These are phyloP conservation scores for Cricetomys ansorgei DNA, from an alignment of 2,113 vertebrate genomes.

Conservation along the genomic window DNA sequence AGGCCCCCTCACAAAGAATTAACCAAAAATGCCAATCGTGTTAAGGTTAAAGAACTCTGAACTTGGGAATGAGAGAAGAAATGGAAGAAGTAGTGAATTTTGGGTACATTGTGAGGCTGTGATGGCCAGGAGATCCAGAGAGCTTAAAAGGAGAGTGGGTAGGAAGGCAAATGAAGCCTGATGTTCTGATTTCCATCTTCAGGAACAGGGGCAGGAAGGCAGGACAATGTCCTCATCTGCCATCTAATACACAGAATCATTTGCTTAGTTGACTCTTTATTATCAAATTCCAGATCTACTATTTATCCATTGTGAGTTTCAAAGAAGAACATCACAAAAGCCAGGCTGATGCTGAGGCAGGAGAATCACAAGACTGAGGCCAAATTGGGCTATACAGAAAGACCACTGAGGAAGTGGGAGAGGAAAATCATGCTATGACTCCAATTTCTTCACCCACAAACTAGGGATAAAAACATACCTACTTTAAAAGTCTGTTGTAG, in stretches of 20 bases:
- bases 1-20: not conserved
- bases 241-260: not conserved
- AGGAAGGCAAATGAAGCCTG: not conserved
- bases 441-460: not conserved
- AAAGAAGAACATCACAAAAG: not conserved
- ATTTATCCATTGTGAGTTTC: not conserved
- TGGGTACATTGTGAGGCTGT: not conserved
- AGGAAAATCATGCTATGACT: not conserved
- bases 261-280: not conserved
- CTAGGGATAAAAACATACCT: not conserved
- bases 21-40: not conserved
- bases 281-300: slow-evolving; percentile 31
- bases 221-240: not conserved
- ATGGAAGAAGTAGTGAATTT: not conserved
- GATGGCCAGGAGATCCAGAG: not conserved
- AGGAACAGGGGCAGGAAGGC: not conserved
- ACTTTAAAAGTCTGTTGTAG: not conserved
- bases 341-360: not conserved
- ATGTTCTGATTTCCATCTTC: slow-evolving; percentile 23
- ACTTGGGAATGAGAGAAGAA: not conserved
- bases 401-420: not conserved
- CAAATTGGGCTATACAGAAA: not conserved
- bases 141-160: not conserved
- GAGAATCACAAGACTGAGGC: not conserved
- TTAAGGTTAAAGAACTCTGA: not conserved